Base-by-base conservation (phyloP, 2,888 invertebrate genomes). In the Oeneis ivallda region DNA sequence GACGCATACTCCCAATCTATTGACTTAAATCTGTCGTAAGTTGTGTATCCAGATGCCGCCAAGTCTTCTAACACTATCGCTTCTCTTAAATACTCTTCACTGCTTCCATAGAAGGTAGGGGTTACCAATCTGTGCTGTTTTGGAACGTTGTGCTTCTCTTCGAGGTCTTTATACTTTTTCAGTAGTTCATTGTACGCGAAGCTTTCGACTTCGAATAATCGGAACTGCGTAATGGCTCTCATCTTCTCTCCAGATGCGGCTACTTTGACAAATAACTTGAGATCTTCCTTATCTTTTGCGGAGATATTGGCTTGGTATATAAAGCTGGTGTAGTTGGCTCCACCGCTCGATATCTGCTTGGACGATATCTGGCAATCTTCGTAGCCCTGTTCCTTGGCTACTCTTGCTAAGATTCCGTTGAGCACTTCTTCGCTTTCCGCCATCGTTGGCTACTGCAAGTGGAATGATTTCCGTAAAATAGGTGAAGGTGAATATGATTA, bases 301-400 rank as follows among this genome's bases (percentile, higher is more conserved):
- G 72, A 71, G 49, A 85, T 64, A 11, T 70, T 77, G 5, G 74
- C 76, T n/a, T 72, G 66, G 62, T 72, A 79, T 0, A 84, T 66
- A 10, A 68, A 70, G 4, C 83, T 80, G 1, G 81, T 79, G 69
- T 79, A 84, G 67, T 84, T 84, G 0, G 80, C 83, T 1, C 85
- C 85, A 1, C 72, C 80, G 4, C 74, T 79, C 10, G 75, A 75
- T 13, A 79, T 71, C 6, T 77, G 72, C 9, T 73, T 74, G 1
- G 82, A 41, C 39, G 72, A 65, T 7, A 81, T 62, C 15, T 73
- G 59, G 50, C 70, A 68, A 17, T 78, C 64, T 15, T 74, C 62
- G 65, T 76, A 79, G 1, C 75, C 66, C 11, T 77, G 72, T 52
- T 79, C 75, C 34, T 41, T 60, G 1, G 80, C 79, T 6, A 84